Evolutionary conservation across 2,113 vertebrate genomes (phyloP), one percentile per base, ranked within the genome.

Genomic region (Mugil cephalus): DNA sequence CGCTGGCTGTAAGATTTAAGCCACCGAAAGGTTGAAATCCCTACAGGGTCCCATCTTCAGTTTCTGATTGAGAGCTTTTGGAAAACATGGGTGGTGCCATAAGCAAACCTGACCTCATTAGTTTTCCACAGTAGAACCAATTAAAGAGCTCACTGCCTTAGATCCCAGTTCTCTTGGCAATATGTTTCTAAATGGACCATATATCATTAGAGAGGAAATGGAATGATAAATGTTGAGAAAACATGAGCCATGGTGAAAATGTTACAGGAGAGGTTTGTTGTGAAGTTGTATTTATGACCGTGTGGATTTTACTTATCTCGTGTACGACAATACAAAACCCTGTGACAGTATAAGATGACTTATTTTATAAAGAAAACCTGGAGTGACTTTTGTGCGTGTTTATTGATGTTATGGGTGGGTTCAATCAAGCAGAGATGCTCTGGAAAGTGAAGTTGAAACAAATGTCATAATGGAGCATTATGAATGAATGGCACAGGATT

Each of bases 291-390:
- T 64, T 85, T 85, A 63, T 74, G 64, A 47, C 56, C 42, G 38
- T 77, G 77, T 77, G 65, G 74, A 76, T 52, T 80, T 75, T 71
- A 86, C 76, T 79, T 74, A 42, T 84, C 77, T 52, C 79, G 73
- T 90, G 86, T 92, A 76, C 63, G 43, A 87, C 77, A 68, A 77
- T 84, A 87, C 67, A 85, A 80, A 90, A 77, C 46, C 64, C 66
- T 73, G 74, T 81, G 69, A 65, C 66, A 52, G 17, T 69, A 86
- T 87, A 67, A 89, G 65, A 84, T 75, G 83, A 74, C 64, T 73
- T 90, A 87, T 93, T 92, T 88, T 90, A 93, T 91, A 92, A 93
- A 92, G 74, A 84, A 88, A 89, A 77, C 48, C 66, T 84, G 74
- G 73, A 76, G 71, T 69, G 70, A 83, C 53, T 53, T 52, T 38